Base-by-base conservation (phyloP, 2,797 vertebrate species). In the Triplophysa yarkandensis region DNA sequence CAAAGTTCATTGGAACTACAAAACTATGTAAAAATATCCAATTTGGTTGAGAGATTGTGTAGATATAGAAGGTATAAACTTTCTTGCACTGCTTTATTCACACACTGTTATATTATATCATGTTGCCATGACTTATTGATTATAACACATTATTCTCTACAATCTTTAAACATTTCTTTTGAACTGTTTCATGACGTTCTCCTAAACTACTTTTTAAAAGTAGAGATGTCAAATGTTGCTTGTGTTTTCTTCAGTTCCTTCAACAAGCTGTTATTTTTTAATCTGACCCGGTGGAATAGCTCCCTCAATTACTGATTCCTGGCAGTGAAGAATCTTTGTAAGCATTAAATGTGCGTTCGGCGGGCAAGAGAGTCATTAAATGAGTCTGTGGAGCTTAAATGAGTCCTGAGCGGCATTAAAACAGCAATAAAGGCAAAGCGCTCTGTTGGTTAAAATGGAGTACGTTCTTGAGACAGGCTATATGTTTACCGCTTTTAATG, bases 311-410 rank as follows among this genome's bases (percentile, higher is more conserved):
- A 62, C 70, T 21, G 54, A 71, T 21, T 28, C 48, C 41, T 41
- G 46, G n/a, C 66, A 68, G 32, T 68, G 16, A 64, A 57, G 60
- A 43, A 54, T 44, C 44, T 43, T 14, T 46, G 66, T 64, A 57
- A 65, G 71, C 77, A 68, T 48, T 55, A 65, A 46, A 48, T 55
- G 50, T 36, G 50, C 21, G 23, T 44, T 64, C 9, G 16, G 36
- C 64, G 28, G 55, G 58, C 54, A 44, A 57, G 44, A 70, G 62
- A 60, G 8, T 55, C 61, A 43, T 68, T 74, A 74, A 70, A 68
- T 6, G 16, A n/a, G 1, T 41, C 39, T 80, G 34, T 46, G 60
- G 43, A 36, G 43, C 46, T 66, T 23, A 69, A 76, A 57, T 65
- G 34, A 54, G 36, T 28, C 66, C 74, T 77, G 21, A 65, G 67